Base-by-base conservation (phyloP, 2,113 vertebrate species). In the Mugil cephalus region DNA sequence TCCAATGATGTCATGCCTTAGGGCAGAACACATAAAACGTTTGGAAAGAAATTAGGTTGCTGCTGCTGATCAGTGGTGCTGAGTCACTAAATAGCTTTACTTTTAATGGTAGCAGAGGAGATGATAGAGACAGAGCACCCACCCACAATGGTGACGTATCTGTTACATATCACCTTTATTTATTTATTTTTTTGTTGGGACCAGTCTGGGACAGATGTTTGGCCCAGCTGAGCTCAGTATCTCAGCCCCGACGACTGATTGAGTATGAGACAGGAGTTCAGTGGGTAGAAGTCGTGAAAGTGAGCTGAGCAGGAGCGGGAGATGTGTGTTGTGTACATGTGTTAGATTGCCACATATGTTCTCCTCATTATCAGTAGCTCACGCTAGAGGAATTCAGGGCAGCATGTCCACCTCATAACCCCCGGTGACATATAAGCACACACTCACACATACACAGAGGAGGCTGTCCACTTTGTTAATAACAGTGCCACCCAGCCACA, bases 361-460 rank as follows among this genome's bases (percentile, higher is more conserved):
- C 0, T 9, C 19, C 36, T 86, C 86, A 80, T 88, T 85, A 83
- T 30, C 12, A 4, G 73, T 74, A 72, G 74, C 80, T 85, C 84
- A 88, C 40, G 53, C 71, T 60, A 38, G 42, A 85, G 77, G 88
- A 89, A 90, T 87, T 84, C 73, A 80, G 81, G 69, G 45, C 53
- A 66, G 66, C 77, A 86, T 62, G 73, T 74, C 81, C 73, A 83
- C 67, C 55, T 71, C 67, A 18, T 17, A 70, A 14, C 66, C 75
- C 76, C 79, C 12, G 43, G 51, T 69, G 66, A 47, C 74, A 66
- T 30, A 82, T 66, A 63, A 64, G 48, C 54, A 34, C 45, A 60
- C 74, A 73, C 76, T 59, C 73, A 64, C 72, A 43, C 67, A 74
- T 34, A 60, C 12, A 43, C 13, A 60, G n/a, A 30, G 24, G 2